Evolutionary conservation across 2,888 invertebrate species (phyloP).

Genomic region (Leptinotarsa rubiginosa): DNA sequence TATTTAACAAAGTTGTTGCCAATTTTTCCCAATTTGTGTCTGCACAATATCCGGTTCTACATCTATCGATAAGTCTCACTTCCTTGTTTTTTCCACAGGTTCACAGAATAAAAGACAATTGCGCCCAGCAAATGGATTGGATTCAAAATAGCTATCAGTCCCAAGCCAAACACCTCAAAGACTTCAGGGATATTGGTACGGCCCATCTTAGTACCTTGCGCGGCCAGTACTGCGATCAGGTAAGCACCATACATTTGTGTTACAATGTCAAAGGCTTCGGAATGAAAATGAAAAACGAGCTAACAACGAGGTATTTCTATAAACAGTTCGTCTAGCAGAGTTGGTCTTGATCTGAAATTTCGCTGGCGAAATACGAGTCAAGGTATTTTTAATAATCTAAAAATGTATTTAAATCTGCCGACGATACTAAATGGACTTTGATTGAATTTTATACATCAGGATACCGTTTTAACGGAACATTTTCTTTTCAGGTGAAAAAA

Average conservation of each 20-base stretch:
- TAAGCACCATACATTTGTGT: slow-evolving; percentile 59
- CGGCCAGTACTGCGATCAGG: slow-evolving; percentile 95
- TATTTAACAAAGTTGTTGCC: too few relatives aligned
- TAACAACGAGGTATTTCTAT: neutral
- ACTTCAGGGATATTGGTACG: slow-evolving; percentile 92
- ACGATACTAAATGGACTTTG: too few relatives aligned
- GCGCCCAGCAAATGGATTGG: slow-evolving; percentile 93
- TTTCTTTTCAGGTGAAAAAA: slow-evolving; percentile 79
- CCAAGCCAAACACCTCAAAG: slow-evolving; percentile 87
- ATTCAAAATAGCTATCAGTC: slow-evolving; percentile 91
- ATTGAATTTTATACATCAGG: too few relatives aligned
- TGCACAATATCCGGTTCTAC: too few relatives aligned
- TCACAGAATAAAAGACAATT: slow-evolving; percentile 92
- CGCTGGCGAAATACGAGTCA: neutral
- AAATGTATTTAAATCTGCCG: too few relatives aligned
- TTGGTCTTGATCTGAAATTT: neutral
- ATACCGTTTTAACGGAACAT: too few relatives aligned
- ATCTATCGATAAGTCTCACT: too few relatives aligned
- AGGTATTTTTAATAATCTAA: too few relatives aligned
- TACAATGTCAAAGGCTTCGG: neutral
- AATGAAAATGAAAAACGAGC: neutral
- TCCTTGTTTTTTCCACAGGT: slow-evolving; percentile 67
- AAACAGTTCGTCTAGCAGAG: neutral
- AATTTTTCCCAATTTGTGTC: too few relatives aligned
- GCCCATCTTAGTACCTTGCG: slow-evolving; percentile 86